phyloP scores from a whole-genome alignment of 2,113 vertebrate genomes.

The Edolisoma coerulescens region DNA sequence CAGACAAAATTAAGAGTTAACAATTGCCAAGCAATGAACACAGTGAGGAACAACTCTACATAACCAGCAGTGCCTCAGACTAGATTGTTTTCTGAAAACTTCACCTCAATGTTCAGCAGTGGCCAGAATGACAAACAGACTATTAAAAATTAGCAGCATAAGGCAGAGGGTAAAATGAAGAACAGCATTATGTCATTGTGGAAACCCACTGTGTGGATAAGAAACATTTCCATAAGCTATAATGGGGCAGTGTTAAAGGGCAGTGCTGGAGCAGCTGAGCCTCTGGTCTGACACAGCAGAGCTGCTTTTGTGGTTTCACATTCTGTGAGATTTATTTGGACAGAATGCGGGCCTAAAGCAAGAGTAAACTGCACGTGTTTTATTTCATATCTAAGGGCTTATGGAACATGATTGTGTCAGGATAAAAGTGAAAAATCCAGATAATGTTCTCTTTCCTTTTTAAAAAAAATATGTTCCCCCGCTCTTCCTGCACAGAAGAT shows the following conservation, averaged over 20 bases:
- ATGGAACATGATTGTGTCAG: background rate
- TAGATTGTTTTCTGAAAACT: background rate
- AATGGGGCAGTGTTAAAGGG: background rate
- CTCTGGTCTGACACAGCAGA: background rate
- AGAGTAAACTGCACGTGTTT: background rate
- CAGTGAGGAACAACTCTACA: background rate
- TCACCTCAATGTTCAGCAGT: background rate
- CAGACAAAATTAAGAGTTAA: constrained; percentile 9
- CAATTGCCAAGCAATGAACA: background rate
- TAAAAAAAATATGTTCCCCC: background rate
- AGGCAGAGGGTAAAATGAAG: background rate
- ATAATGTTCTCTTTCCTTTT: background rate
- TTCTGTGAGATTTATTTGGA: background rate
- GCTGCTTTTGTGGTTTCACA: background rate
- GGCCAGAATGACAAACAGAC: constrained; percentile 5
- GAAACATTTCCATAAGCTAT: background rate
- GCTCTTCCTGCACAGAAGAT: background rate
- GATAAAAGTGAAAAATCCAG: background rate
- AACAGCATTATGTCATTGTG: background rate
- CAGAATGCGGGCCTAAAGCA: background rate
- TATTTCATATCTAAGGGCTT: background rate
- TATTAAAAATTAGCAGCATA: background rate
- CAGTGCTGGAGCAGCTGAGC: background rate
- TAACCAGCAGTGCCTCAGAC: background rate
- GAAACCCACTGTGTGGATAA: background rate